phyloP scores from a whole-genome alignment of 2,113 vertebrate genomes.

The Romanogobio albipinnatus region DNA sequence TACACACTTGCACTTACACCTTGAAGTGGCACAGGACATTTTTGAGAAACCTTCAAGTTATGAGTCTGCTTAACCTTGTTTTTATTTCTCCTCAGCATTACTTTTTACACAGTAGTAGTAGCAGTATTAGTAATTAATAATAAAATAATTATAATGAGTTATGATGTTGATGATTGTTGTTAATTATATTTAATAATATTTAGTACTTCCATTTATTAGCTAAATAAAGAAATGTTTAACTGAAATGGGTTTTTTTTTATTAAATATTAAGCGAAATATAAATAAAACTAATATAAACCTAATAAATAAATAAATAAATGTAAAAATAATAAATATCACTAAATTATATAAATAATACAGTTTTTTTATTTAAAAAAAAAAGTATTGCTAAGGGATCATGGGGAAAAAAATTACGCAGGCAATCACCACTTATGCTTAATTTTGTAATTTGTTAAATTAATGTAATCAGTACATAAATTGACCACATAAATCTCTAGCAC shows the following conservation, averaged over 20 bases:
- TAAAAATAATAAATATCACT: neutral
- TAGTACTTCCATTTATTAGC: too few relatives aligned
- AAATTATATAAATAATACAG: neutral
- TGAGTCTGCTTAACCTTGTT: neutral
- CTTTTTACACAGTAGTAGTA: too few relatives aligned
- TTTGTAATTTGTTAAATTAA: neutral
- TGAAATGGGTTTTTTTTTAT: neutral
- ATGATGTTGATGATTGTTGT: too few relatives aligned
- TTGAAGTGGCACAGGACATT: conserved; percentile 57
- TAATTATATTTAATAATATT: too few relatives aligned
- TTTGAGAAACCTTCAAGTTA: neutral
- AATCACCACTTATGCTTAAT: neutral
- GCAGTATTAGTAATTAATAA: too few relatives aligned
- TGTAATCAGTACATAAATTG: neutral
- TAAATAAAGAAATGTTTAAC: neutral
- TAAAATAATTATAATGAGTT: too few relatives aligned
- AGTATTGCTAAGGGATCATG: neutral
- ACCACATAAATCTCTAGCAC: neutral
- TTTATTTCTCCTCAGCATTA: neutral
- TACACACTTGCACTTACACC: conserved; percentile 35
- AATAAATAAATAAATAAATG: too few relatives aligned
- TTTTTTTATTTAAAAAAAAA: neutral
- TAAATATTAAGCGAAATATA: neutral
- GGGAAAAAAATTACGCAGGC: neutral
- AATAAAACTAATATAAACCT: too few relatives aligned